Evolutionary conservation across 2,113 vertebrate genomes (phyloP), one percentile per base, ranked within the genome.

Genomic region (Lasiurus borealis): DNA sequence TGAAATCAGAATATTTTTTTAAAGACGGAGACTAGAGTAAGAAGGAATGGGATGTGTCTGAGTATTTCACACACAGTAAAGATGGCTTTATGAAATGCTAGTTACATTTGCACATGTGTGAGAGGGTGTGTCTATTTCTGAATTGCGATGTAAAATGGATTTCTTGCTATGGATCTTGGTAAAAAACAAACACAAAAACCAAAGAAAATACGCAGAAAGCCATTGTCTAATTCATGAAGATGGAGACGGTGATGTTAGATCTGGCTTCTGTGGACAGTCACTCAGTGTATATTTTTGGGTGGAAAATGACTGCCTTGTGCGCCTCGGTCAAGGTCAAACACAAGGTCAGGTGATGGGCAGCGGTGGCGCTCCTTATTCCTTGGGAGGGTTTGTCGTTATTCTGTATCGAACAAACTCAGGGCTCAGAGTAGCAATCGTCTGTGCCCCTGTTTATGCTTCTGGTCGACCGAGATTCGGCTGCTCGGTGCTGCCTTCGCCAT

Each of bases 301-400:
- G 66, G 66, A 13, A 15, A 27, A 80, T 21, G 57, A 68, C 48
- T 44, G 6, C 27, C 36, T 44, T 91, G 2, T 40, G 3, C 54
- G 1, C 54, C 95, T 86, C 29, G 12, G n/a, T n/a, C n/a, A 90
- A 93, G 76, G 27, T 27, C n/a, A 92, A 89, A 77, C 91, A 34
- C 73, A 75, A 92, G 90, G 73, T 44, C n/a, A 93, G 48, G 1
- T 44, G 10, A 62, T 76, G 3, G 10, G 48, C 36, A 62, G 21
- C 76, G 82, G 3, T 59, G 93, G 59, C 8, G 75, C 13, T 21
- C 21, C 15, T 93, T 93, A 75, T 71, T 81, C 9, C 36, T 76
- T 94, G 64, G 69, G 46, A 84, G 64, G 72, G 3, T 27, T 62
- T 92, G 40, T 93, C 23, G 9, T 34, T 72, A 44, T 75, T 92